Evolutionary conservation across 2,113 vertebrate genomes (phyloP), one percentile per base, ranked within the genome.

Genomic region (Mastomys natalensis): DNA sequence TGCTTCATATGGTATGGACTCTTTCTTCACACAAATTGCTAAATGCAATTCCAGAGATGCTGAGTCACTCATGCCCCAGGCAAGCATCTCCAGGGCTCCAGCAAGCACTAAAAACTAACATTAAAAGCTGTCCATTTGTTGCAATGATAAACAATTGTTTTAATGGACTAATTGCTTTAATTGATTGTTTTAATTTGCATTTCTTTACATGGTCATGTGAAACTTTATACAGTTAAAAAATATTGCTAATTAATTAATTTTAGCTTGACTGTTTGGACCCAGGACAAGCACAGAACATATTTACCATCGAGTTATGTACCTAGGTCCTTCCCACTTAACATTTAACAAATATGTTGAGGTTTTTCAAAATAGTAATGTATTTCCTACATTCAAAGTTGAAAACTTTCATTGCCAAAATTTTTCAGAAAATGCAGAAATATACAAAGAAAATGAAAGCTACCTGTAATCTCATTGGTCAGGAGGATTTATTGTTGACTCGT

Each of bases 21-120:
- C 51, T 92, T 94, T 92, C 77, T 89, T 89, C 66, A 40, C 68
- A 62, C n/a, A 43, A 26, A 68, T 58, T 95, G 76, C 87, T 93
- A 84, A 94, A 77, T 90, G 94, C 70, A 97, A 17, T 90, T 82
- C 93, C 66, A 76, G 55, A 87, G 68, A 74, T 9, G 1, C 15
- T 94, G 53, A 68, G 64, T 60, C 40, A 86, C 19, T 66, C 80
- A 48, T n/a, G 53, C 58, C 84, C 16, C 70, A 15, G 81, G 78
- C 64, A 80, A 85, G 91, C 11, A 81, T 89, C 26, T 85, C n/a
- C 60, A 77, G 29, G 60, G 62, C 19, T 31, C 26, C 29, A 92
- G 73, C 0, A 60, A 80, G 58, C 31, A 11, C 1, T 70, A 51
- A 86, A 24, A 81, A 70, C 34, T 64, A 43, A 82, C 73, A 74